These are phyloP conservation scores for Caerostris extrusa DNA, from an alignment of 1,140 invertebrate species.

Conservation along the genomic window DNA sequence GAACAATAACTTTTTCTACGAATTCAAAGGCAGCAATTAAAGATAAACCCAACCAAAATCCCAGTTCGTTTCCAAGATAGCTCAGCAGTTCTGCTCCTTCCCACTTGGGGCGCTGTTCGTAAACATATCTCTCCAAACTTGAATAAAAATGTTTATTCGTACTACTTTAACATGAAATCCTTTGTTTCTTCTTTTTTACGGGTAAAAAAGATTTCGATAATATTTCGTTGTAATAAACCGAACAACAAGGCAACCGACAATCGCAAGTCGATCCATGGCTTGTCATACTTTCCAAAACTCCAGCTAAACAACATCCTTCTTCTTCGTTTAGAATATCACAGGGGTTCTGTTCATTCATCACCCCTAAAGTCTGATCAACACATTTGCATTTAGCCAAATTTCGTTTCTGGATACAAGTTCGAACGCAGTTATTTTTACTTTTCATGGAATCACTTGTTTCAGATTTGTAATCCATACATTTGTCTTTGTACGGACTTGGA, in stretches of 20 bases:
- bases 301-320: neutral
- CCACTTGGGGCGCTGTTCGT: neutral
- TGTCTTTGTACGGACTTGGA: neutral
- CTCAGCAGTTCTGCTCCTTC: neutral
- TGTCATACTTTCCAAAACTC: neutral
- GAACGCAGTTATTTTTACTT: neutral
- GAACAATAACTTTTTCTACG: too few species aligned
- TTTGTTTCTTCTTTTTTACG: neutral
- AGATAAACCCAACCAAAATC: conserved; percentile 16
- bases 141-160: neutral
- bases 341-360: neutral
- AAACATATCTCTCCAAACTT: neutral
- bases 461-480: neutral
- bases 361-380: neutral
- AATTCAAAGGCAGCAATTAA: neutral
- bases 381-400: neutral
- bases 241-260: neutral
- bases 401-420: neutral
- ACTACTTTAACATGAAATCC: neutral
- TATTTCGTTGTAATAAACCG: neutral
- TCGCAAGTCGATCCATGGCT: neutral
- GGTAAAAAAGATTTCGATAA: neutral
- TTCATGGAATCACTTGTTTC: neutral
- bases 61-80: neutral
- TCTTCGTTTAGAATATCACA: neutral